These are phyloP conservation scores for Agrilus cyanescens DNA, from an alignment of 2,888 invertebrate genomes.

Conservation along the genomic window DNA sequence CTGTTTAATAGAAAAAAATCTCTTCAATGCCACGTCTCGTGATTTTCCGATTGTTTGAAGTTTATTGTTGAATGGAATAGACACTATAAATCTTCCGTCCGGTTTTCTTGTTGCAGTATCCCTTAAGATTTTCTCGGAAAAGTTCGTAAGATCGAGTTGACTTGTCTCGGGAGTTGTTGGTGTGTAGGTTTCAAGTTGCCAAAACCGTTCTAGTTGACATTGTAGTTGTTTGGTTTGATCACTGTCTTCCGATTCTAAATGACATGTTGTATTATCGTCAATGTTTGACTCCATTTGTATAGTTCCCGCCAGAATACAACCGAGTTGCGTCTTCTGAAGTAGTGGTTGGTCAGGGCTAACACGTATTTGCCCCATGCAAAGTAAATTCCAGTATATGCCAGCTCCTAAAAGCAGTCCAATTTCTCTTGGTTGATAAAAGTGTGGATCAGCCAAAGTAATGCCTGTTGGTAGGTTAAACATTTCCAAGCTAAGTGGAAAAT, in stretches of 20 bases:
- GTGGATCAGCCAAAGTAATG: constrained; percentile 3
- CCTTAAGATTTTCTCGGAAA: background rate
- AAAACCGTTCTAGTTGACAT: constrained; percentile 6
- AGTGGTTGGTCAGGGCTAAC: background rate
- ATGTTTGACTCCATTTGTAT: no score
- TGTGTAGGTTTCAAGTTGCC: constrained; percentile 8
- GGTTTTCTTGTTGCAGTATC: background rate
- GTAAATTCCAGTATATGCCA: background rate
- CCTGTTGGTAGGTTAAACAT: background rate
- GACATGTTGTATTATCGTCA: no score
- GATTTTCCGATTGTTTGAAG: constrained; percentile 3
- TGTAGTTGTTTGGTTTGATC: background rate
- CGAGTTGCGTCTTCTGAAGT: constrained; percentile 1
- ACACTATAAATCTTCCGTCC: background rate
- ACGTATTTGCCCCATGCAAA: background rate
- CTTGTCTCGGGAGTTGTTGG: background rate
- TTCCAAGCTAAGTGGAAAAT: background rate
- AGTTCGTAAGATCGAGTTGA: background rate
- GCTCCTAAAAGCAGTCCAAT: constrained; percentile 1
- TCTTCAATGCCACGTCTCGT: constrained; percentile 4
- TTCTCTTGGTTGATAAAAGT: background rate
- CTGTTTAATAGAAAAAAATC: constrained; percentile 6
- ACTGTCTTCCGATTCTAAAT: no score
- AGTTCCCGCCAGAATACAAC: constrained; percentile 1
- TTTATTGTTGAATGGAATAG: background rate